Conservation (phyloP, 2,113 vertebrate species). For the Neoarius graeffei region DNA sequence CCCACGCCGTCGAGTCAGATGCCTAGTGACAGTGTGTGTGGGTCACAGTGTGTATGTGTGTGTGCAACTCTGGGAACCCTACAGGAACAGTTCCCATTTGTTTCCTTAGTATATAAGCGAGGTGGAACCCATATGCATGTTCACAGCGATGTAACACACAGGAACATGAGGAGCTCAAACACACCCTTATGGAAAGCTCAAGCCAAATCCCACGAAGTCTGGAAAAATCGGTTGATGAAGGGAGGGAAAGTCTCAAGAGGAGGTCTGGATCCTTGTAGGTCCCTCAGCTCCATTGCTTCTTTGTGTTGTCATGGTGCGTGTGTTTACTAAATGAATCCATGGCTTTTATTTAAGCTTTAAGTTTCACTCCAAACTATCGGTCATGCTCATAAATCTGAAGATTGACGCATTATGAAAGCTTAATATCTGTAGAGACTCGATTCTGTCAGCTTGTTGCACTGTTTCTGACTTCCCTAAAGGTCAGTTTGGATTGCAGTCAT, state of each 20-base stretch:
- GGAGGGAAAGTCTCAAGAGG: conserved; percentile 16
- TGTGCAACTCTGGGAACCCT: not conserved
- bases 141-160: not conserved
- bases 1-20: not conserved
- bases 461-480: not conserved
- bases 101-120: not conserved
- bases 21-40: conserved; percentile 6
- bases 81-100: not conserved
- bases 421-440: not conserved
- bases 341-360: not conserved
- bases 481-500: not conserved
- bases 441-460: not conserved
- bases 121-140: not conserved
- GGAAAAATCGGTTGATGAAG: not conserved
- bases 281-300: not conserved
- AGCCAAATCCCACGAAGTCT: not conserved
- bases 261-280: not conserved
- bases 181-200: not conserved
- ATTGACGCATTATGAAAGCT: not conserved
- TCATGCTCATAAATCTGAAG: not conserved
- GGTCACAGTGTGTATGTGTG: not conserved
- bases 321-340: conserved; percentile 10
- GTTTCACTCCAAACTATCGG: conserved; percentile 19
- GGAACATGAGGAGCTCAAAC: conserved; percentile 1
- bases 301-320: conserved; percentile 19